Conservation (phyloP, 2,888 invertebrate genomes). For the Protophormia terraenovae region DNA sequence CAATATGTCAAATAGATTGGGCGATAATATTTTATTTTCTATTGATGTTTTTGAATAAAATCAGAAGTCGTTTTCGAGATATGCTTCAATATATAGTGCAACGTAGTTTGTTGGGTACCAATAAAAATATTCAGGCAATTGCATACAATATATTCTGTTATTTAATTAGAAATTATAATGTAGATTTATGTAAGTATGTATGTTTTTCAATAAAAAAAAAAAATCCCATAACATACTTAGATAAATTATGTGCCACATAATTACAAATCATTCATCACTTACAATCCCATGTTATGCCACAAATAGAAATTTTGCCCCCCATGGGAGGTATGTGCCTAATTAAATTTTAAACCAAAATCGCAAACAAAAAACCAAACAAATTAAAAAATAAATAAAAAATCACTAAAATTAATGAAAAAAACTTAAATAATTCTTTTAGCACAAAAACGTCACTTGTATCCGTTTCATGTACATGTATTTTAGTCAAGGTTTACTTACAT, state of each 20-base stretch:
- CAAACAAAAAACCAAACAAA: neutral
- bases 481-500: slow-evolving; percentile 15
- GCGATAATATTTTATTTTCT: no score
- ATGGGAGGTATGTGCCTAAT: neutral
- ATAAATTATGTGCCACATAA: neutral
- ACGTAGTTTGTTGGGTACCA: no score
- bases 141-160: no score
- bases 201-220: no score
- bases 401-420: neutral
- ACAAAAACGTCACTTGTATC: slow-evolving; percentile 56
- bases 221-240: no score
- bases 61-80: no score
- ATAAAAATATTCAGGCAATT: no score
- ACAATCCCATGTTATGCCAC: neutral
- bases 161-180: no score
- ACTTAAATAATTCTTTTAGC: slow-evolving; percentile 33
- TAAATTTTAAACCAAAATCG: neutral
- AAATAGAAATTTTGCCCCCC: neutral
- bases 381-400: neutral
- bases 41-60: no score
- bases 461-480: slow-evolving; percentile 28
- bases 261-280: neutral
- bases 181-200: no score
- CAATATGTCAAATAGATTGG: no score
- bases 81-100: no score